Conservation (phyloP, 2,797 vertebrate species). For the Ispidina lecontei region DNA sequence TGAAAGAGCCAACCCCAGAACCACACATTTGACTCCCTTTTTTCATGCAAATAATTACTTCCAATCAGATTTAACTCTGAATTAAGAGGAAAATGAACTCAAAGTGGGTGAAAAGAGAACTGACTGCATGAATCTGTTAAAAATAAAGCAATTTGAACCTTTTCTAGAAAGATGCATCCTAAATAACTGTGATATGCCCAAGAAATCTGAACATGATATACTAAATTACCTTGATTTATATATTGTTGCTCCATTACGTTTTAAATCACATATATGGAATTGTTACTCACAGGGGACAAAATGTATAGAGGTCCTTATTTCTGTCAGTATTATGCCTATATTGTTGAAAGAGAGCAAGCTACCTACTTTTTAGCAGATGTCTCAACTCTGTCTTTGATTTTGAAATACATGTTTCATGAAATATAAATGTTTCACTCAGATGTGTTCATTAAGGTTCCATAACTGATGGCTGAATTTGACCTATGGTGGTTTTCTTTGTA, state of each 20-base stretch:
- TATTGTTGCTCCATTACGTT: not conserved
- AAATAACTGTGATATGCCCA: not conserved
- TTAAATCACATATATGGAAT: not conserved
- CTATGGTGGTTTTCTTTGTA: not conserved
- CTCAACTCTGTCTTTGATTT: conserved; percentile 9
- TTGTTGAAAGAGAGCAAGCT: not conserved
- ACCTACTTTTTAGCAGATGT: not conserved
- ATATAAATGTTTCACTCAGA: not conserved
- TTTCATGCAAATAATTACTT: not conserved
- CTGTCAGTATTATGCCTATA: not conserved
- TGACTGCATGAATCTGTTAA: not conserved
- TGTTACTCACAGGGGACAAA: not conserved
- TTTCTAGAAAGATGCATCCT: not conserved
- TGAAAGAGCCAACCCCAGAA: not conserved
- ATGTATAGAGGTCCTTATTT: not conserved
- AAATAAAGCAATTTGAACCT: not conserved
- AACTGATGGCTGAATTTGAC: not conserved
- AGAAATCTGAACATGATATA: not conserved
- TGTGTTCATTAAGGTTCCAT: conserved; percentile 17
- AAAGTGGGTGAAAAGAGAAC: not conserved
- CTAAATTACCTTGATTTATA: not conserved
- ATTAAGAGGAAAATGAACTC: not conserved
- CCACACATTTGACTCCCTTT: not conserved
- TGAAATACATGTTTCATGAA: not conserved
- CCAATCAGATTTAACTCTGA: not conserved